phyloP scores from a whole-genome alignment of 2,888 invertebrate species.

The Apoderus coryli region DNA sequence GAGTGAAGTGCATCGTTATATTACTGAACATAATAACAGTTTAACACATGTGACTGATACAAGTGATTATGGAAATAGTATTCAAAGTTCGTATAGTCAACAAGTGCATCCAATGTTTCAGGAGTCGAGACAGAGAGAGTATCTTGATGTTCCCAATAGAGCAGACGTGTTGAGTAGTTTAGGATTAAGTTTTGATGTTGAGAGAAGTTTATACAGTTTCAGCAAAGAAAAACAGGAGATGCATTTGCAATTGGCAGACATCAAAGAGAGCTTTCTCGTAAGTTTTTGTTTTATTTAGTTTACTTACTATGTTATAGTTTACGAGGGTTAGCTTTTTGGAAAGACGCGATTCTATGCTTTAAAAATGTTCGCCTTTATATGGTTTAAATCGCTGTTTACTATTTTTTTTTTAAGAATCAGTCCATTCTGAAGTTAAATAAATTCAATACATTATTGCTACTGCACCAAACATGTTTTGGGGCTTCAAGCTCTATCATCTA shows the following conservation, averaged over 20 bases:
- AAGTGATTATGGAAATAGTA: slow-evolving; percentile 20
- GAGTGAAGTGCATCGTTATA: slow-evolving; percentile 11
- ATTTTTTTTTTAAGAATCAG: no score
- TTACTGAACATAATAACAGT: slow-evolving; percentile 8
- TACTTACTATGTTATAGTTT: no score
- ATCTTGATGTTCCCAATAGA: slow-evolving; percentile 14
- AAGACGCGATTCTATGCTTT: no score
- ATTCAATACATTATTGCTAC: no score
- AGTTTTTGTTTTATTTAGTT: slow-evolving; percentile 6
- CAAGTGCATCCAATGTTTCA: slow-evolving; percentile 8
- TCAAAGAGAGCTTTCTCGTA: slow-evolving; percentile 23
- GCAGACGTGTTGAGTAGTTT: slow-evolving; percentile 15
- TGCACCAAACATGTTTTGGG: no score
- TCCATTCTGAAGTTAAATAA: no score
- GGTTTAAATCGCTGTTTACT: no score
- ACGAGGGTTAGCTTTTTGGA: no score
- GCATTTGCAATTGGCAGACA: slow-evolving; percentile 19
- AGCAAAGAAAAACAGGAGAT: slow-evolving; percentile 23
- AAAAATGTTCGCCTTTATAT: neutral
- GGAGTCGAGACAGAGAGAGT: slow-evolving; percentile 5
- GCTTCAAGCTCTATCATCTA: no score
- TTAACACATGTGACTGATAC: slow-evolving; percentile 12
- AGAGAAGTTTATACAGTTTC: slow-evolving; percentile 22
- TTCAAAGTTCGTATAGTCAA: slow-evolving; percentile 14
- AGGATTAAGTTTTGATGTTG: slow-evolving; percentile 19